These are phyloP conservation scores for Ctenoplectra terminalis DNA, from an alignment of 1,140 invertebrate genomes.

Conservation along the genomic window DNA sequence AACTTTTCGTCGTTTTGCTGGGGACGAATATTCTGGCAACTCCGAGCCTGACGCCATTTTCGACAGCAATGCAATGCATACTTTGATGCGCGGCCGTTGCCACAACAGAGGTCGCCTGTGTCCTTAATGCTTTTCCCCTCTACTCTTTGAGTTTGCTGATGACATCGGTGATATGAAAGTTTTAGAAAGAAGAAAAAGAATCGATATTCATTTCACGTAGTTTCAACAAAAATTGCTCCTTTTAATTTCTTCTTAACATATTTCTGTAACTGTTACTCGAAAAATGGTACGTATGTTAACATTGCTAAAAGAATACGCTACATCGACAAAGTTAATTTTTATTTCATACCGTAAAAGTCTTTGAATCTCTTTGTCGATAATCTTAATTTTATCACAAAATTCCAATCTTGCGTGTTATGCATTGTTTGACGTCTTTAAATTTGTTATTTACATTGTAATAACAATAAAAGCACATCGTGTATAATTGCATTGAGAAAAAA, in stretches of 20 bases:
- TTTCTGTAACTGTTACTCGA: neutral
- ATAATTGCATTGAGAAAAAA: neutral
- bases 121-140: conserved; percentile 9
- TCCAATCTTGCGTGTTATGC: too few relatives aligned
- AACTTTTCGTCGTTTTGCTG: conserved; percentile 82
- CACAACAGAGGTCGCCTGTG: conserved; percentile 63
- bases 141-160: neutral
- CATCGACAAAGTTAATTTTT: neutral
- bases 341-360: neutral
- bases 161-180: neutral
- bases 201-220: neutral
- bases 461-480: neutral
- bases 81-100: conserved; percentile 41
- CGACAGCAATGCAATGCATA: conserved; percentile 77
- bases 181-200: neutral
- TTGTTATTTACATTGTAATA: too few relatives aligned
- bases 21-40: conserved; percentile 81
- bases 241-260: neutral
- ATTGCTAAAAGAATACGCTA: too few relatives aligned
- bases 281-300: too few relatives aligned
- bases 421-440: too few relatives aligned
- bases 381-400: too few relatives aligned
- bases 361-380: too few relatives aligned
- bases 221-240: neutral
- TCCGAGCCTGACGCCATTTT: conserved; percentile 84